Base-by-base conservation (phyloP, 2,113 vertebrate genomes). In the Phasianus colchicus region DNA sequence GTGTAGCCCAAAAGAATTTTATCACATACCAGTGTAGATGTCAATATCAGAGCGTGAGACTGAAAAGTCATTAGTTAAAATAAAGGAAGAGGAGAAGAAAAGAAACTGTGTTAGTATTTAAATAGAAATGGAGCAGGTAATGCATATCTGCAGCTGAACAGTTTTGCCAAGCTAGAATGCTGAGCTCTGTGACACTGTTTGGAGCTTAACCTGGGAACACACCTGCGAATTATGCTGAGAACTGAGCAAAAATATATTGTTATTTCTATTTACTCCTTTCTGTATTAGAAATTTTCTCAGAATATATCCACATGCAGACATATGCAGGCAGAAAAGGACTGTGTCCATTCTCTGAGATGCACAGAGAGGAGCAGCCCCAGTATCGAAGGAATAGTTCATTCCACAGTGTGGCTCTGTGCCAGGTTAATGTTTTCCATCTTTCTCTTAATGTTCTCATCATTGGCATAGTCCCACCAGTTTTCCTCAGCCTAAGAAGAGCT, bases 341-440 rank as follows among this genome's bases (percentile, higher is more conserved):
- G 74, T 48, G 14, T 13, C 13, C 8, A 3, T 71, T 79, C 24
- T 75, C 29, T 32, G 78, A 45, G 40, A 16, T 54, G 20, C 30
- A 13, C 10, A 2, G 15, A 45, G n/a, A 48, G 40, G 13, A 14
- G 58, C 69, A 73, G 34, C 20, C 45, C 29, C 22, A 22, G 3
- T 47, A 52, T 84, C 34, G 43, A 82, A 84, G 18, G 10, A 66
- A 6, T 34, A 58, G 18, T 73, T 85, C 0, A 5, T 87, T 88
- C 80, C 42, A 63, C 69, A n/a, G 15, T 20, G 32, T 73, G 60
- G 25, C 71, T 91, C 20, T 85, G 30, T 2, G 36, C 87, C 78
- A 70, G 58, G 67, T 70, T 91, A 91, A 20, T 83, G 83, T 77
- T 95, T 95, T 21, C 54, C 18, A 4, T 65, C 71, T 82, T 83